Evolutionary conservation across 2,797 vertebrate genomes (phyloP), one percentile per base, ranked within the genome.

Genomic region (Rhinophrynus dorsalis): DNA sequence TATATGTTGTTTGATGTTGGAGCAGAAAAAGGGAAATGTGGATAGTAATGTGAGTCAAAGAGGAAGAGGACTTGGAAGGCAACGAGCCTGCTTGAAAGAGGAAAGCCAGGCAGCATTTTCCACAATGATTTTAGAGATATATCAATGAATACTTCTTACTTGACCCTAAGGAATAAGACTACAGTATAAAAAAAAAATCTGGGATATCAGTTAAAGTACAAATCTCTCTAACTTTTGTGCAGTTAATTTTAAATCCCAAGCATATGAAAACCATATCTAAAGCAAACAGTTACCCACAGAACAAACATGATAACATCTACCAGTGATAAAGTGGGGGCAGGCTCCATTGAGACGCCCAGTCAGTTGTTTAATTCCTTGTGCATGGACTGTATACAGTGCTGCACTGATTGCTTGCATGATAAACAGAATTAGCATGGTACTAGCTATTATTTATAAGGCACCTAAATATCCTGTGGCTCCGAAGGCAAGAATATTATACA

Each of bases 1-100:
- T 89, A 88, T 88, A 77, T 81, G 80, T 83, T 82, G 87, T 90
- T 90, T 90, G 90, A 90, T 90, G 88, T 89, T 78, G 73, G 83
- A 86, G 83, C 76, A 84, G 77, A 79, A 83, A 85, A 75, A 81
- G 83, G 80, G 80, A 80, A 86, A 80, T 9, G 80, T 73, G 81
- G 83, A 79, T 76, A 78, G 85, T 81, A 85, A 86, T 50, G 79
- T 20, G 77, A 84, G 82, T 79, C 86, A 75, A 82, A 82, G 81
- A 80, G 81, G 79, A 84, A 81, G 80, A 85, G 84, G 83, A 85
- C 76, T 82, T 81, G 84, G 81, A 82, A 84, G 82, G 54, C 82
- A 77, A 48, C 32, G 78, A 86, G 79, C 23, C 75, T 79, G 81
- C 76, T 72, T 79, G 83, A 77, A 81, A 76, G 71, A 81, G 80